These are phyloP conservation scores for Drosophila austrosaltans DNA, from an alignment of 2,888 invertebrate species.

Conservation along the genomic window DNA sequence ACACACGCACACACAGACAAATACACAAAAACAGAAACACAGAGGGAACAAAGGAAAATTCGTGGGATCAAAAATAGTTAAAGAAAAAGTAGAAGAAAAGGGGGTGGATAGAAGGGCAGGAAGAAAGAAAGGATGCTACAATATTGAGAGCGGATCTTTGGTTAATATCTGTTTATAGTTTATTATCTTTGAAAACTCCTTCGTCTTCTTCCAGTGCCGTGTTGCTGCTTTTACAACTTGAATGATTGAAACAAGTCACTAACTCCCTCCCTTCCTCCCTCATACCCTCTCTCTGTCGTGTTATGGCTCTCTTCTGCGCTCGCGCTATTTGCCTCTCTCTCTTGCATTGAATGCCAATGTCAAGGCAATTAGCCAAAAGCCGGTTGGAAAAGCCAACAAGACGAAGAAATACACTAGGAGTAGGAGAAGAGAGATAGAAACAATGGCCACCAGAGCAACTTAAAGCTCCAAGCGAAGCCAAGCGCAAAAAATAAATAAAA, in stretches of 20 bases:
- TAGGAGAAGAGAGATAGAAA: slow-evolving; percentile 25
- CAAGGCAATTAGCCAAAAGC: slow-evolving; percentile 79
- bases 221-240: slow-evolving; percentile 32
- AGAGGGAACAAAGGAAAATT: slow-evolving; percentile 29
- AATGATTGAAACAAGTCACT: slow-evolving; percentile 52
- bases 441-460: slow-evolving; percentile 42
- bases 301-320: slow-evolving; percentile 5
- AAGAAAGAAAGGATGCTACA: background rate
- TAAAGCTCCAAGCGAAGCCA: slow-evolving; percentile 38
- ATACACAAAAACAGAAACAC: too few relatives aligned
- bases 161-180: slow-evolving; percentile 47
- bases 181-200: slow-evolving; percentile 1
- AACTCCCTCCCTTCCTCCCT: background rate
- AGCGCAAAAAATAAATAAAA: slow-evolving; percentile 21
- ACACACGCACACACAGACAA: slow-evolving; percentile 49
- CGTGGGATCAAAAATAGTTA: slow-evolving; percentile 11
- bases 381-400: slow-evolving; percentile 74
- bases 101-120: background rate
- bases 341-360: slow-evolving; percentile 71
- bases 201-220: background rate
- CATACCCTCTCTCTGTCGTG: background rate
- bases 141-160: slow-evolving; percentile 11
- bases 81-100: slow-evolving; percentile 25
- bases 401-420: slow-evolving; percentile 29
- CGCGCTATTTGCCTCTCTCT: background rate